phyloP scores from a whole-genome alignment of 2,797 vertebrate genomes.

The Mycteria americana region DNA sequence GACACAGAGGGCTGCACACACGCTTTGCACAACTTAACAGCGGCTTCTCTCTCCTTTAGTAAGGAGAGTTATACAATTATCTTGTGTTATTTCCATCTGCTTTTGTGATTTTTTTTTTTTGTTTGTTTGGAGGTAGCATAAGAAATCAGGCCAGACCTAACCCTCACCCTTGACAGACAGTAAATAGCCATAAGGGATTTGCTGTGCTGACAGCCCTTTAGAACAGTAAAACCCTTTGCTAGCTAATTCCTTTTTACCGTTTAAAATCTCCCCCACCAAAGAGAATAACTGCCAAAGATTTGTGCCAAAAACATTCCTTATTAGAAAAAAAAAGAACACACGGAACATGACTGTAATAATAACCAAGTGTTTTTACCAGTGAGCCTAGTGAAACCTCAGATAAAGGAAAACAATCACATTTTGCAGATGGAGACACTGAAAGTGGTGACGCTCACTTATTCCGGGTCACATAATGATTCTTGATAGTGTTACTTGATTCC shows the following conservation, averaged over 20 bases:
- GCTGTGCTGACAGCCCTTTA: constrained; percentile 2
- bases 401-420: not conserved
- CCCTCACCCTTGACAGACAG: not conserved
- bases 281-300: constrained; percentile 13
- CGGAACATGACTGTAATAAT: constrained; percentile 6
- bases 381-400: not conserved
- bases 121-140: not conserved
- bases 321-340: not conserved
- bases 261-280: constrained; percentile 27
- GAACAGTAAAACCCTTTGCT: constrained; percentile 14
- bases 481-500: not conserved
- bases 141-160: constrained; percentile 1
- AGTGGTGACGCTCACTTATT: not conserved
- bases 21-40: not conserved
- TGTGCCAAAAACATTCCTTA: constrained; percentile 25
- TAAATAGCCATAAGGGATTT: constrained; percentile 15
- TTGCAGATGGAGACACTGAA: not conserved
- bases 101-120: not conserved
- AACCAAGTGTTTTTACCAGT: not conserved
- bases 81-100: not conserved
- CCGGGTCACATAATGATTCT: not conserved
- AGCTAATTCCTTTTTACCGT: constrained; percentile 40
- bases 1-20: not conserved
- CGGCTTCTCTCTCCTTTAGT: not conserved
- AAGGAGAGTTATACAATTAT: not conserved